Evolutionary conservation across 92 coral and sea anemone genomes (phyloP).

Genomic region (Galaxea fascicularis): DNA sequence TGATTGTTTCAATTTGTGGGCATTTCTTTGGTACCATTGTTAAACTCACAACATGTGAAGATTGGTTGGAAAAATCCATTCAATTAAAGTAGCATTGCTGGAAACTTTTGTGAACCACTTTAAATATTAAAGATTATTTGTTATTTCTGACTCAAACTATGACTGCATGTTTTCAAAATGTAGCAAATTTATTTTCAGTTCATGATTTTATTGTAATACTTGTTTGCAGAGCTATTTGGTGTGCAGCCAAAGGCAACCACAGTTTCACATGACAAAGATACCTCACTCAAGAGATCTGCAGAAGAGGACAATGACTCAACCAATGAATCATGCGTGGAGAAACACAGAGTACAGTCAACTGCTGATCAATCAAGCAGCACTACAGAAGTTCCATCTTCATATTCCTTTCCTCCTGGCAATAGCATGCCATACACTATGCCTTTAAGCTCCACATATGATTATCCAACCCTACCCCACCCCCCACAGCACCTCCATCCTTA

Average conservation of each 20-base stretch:
- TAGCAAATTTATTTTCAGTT: too few relatives aligned
- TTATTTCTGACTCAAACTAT: background rate
- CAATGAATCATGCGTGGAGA: background rate
- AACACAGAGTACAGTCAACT: background rate
- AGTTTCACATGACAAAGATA: background rate
- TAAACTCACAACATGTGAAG: too few relatives aligned
- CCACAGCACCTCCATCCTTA: conserved; percentile 70
- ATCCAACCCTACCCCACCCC: conserved; percentile 77
- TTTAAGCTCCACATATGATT: conserved; percentile 22
- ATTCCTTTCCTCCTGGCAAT: background rate
- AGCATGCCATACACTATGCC: background rate
- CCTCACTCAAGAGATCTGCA: background rate
- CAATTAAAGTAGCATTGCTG: too few relatives aligned
- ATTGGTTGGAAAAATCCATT: too few relatives aligned
- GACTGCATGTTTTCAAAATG: too few relatives aligned
- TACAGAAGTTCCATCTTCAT: background rate
- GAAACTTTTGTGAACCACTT: too few relatives aligned
- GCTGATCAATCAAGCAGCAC: background rate
- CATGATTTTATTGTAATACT: background rate
- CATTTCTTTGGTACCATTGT: too few relatives aligned
- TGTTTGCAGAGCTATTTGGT: conserved; percentile 43
- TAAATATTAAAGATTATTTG: background rate
- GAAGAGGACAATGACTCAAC: background rate
- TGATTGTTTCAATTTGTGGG: too few relatives aligned
- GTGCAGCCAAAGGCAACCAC: background rate